Evolutionary conservation across 1,140 invertebrate species (phyloP), one percentile per base, ranked within the genome.

Genomic region (Brachystomella parvula): DNA sequence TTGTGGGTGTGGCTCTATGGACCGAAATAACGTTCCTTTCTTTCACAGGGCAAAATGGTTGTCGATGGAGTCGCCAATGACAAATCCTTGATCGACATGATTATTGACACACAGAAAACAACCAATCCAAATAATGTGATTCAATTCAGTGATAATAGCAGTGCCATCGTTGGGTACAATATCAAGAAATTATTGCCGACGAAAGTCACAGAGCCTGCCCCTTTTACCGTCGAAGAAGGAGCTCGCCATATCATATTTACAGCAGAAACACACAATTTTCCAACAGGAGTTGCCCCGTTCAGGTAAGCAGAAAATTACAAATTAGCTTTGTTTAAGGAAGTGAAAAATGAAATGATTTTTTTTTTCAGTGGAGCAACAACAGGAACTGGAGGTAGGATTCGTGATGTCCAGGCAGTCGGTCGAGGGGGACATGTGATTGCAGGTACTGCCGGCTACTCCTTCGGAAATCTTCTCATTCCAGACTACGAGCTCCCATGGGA

Each of bases 221-320:
- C 81, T 69, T 84, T 96, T 53, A 69, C 78, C 12, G 68, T 83
- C 47, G 75, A 83, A 35, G 71, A 79, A 9, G 77, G 81, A 0
- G 81, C 85, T n/a, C 87, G 88, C 3, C 92, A 99, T 79, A 85
- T 98, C n/a, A 94, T 96, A 75, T 98, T 98, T 73, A 98, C 96
- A 6, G 96, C 96, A 0, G 96, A 99, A 81, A 99, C 96, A 0
- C 96, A 99, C 77, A 98, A 99, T 76, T 98, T 98, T 82, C 96
- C 96, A 3, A 99, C 96, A 47, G 95, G 92, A 53, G 88, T 92
- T 53, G 87, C 90, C 3, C 90, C 90, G 0, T 93, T 94, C 73
- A 84, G 83, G 83, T 84, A 78, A 72, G 35, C 17, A n/a, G n/a
- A n/a, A n/a, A n/a, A n/a, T n/a, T n/a, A n/a, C n/a, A n/a, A n/a